These are phyloP conservation scores for Dreissena polymorpha DNA, from an alignment of 1,140 invertebrate species.

Conservation along the genomic window DNA sequence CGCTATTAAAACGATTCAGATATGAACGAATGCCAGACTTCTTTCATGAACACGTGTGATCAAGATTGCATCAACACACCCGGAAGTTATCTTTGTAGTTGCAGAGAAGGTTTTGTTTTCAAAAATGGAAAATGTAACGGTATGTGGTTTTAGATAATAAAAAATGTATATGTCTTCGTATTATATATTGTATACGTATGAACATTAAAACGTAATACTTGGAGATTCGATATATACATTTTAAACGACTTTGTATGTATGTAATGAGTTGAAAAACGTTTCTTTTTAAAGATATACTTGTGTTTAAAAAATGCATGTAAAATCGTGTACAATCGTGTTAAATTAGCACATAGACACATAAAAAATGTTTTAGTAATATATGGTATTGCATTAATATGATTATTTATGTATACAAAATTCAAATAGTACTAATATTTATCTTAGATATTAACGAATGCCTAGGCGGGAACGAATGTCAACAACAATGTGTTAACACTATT, in stretches of 20 bases:
- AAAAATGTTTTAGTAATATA: background rate
- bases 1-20: background rate
- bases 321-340: background rate
- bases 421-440: background rate
- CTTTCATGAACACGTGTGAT: conserved; percentile 19
- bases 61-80: conserved; percentile 41
- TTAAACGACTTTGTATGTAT: too few relatives aligned
- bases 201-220: background rate
- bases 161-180: background rate
- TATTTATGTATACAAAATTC: background rate
- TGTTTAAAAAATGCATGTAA: background rate
- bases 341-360: background rate
- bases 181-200: background rate
- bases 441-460: conserved; percentile 42
- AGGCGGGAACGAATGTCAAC: conserved; percentile 14
- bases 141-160: background rate
- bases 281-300: too few relatives aligned
- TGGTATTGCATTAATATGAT: background rate
- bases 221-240: too few relatives aligned
- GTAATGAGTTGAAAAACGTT: too few relatives aligned
- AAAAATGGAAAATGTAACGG: conserved; percentile 25
- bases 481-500: conserved; percentile 16
- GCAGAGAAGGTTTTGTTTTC: conserved; percentile 19
- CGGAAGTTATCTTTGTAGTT: conserved; percentile 41
- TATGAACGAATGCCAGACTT: background rate